These are phyloP conservation scores for Carassius auratus DNA, from an alignment of 2,113 vertebrate species.

Conservation along the genomic window DNA sequence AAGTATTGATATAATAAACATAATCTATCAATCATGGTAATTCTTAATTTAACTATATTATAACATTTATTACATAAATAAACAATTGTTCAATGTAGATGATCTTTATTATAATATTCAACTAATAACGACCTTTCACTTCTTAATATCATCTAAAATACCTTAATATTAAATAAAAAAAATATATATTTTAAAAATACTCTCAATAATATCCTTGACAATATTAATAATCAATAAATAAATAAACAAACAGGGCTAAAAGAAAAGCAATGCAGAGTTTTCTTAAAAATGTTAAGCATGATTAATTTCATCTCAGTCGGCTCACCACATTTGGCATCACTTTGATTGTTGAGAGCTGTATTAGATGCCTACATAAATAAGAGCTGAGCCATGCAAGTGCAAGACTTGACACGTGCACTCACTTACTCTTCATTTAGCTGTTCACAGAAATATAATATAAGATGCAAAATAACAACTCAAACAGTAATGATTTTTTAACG, in stretches of 20 bases:
- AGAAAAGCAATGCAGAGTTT: neutral
- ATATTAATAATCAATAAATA: too few relatives aligned
- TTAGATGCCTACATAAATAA: neutral
- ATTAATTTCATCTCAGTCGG: constrained; percentile 7
- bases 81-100: neutral
- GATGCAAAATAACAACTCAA: neutral
- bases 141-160: neutral
- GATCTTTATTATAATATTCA: neutral
- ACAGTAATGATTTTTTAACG: neutral
- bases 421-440: neutral
- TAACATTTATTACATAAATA: neutral
- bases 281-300: neutral
- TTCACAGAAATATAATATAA: neutral
- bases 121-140: neutral
- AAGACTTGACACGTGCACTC: neutral
- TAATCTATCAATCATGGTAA: neutral
- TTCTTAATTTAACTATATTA: neutral
- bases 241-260: neutral
- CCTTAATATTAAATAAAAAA: neutral
- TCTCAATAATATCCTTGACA: too few relatives aligned
- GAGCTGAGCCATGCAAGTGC: neutral
- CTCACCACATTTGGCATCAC: neutral
- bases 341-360: neutral
- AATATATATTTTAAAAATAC: neutral
- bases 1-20: neutral